Evolutionary conservation across 2,888 invertebrate genomes (phyloP), one percentile per base, ranked within the genome.

Genomic region (Calephelis perditalis): DNA sequence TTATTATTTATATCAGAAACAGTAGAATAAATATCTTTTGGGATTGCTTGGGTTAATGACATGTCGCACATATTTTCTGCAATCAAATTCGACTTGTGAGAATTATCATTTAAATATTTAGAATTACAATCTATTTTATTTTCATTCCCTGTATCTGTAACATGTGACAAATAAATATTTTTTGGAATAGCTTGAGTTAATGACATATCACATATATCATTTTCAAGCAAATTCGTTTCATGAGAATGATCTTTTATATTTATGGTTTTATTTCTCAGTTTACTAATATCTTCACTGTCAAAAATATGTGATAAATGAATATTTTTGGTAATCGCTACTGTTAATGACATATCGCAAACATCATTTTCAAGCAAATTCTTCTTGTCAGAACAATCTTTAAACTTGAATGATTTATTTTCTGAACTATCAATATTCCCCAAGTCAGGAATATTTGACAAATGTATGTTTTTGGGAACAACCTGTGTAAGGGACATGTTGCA

Each of bases 401-500:
- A 40, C 40, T 40, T 40, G 0, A 40, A 8, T 7, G 40, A 40
- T 5, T 40, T 40, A 40, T 6, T 40, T 40, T 40, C 7, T 6
- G 40, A 40, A n/a, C n/a, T 43, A 40, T 59, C 47, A 56, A 45
- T 26, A 15, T 9, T 8, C 58, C 46, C 40, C 55, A 56, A 7
- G 8, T 54, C 7, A 43, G 7, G 44, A 46, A 44, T 64, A 63
- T 40, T 58, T 59, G 12, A 65, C 10, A 46, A 69, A 56, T 62
- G 6, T 40, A 63, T 58, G 70, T 67, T 47, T 65, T 68, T 40
- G 64, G 76, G 68, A 26, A 79, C 57, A 4, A 69, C 71, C 68
- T 78, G 70, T 3, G 77, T 75, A 8, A 76, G 58, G 15, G 78
- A 78, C 45, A 77, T 69, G 44, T 77, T 65, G 10, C 61, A 68